These are phyloP conservation scores for Sphyrna mokarran DNA, from an alignment of 2,113 vertebrate genomes.

Conservation along the genomic window DNA sequence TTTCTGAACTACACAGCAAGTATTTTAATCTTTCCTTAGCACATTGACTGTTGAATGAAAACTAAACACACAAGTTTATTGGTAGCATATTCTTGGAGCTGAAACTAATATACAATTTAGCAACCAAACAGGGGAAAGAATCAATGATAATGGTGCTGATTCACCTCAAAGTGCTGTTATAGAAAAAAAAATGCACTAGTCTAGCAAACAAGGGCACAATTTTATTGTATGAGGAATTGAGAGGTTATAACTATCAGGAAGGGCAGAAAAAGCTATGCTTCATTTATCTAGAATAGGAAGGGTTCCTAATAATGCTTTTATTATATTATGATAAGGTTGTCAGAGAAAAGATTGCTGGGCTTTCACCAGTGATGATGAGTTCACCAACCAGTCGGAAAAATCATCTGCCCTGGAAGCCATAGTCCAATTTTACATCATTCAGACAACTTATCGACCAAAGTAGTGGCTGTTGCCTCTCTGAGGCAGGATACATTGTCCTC, in stretches of 20 bases:
- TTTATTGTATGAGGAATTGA: background rate
- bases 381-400: too few relatives aligned
- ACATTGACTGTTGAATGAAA: background rate
- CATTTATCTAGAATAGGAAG: too few relatives aligned
- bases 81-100: background rate
- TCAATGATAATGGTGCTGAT: background rate
- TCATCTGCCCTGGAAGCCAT: too few relatives aligned
- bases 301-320: too few relatives aligned
- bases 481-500: too few relatives aligned
- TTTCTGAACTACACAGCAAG: background rate
- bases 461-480: too few relatives aligned
- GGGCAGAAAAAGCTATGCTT: background rate
- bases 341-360: too few relatives aligned
- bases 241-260: background rate
- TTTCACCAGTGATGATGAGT: too few relatives aligned
- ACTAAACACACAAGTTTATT: background rate
- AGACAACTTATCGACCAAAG: too few relatives aligned
- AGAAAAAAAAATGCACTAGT: background rate
- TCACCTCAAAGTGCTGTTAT: background rate
- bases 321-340: too few relatives aligned
- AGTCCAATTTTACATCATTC: too few relatives aligned
- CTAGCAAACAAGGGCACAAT: background rate
- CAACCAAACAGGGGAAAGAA: background rate
- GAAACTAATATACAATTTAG: background rate
- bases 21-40: background rate